phyloP scores from a whole-genome alignment of 2,888 invertebrate species.

The Amphipyra tragopoginis region DNA sequence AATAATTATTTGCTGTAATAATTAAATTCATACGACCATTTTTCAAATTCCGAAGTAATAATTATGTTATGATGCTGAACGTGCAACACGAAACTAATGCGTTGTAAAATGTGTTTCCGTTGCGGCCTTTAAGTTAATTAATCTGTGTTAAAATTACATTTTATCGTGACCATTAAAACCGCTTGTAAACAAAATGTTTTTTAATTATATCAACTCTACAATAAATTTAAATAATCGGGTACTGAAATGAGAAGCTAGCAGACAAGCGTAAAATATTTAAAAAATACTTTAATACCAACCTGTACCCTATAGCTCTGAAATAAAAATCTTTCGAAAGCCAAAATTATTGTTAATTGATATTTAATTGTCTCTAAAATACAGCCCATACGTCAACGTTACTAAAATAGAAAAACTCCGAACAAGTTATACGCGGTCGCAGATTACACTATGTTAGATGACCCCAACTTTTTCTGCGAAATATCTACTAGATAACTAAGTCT shows the following conservation, averaged over 20 bases:
- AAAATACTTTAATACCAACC: too few species aligned
- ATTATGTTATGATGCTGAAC: neutral
- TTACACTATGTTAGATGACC: constrained; percentile 19
- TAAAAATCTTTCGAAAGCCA: neutral
- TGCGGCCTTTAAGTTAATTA: constrained; percentile 13
- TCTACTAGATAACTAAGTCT: constrained; percentile 29
- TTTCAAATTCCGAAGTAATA: neutral
- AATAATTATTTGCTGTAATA: neutral
- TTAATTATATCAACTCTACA: constrained; percentile 9
- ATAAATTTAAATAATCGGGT: neutral
- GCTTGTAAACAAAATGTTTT: constrained; percentile 1
- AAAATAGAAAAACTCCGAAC: neutral
- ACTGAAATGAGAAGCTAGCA: too few species aligned
- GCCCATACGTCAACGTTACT: neutral
- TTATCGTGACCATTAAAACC: constrained; percentile 21
- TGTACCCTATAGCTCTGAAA: too few species aligned
- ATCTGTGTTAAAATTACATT: constrained; percentile 21
- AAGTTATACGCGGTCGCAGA: constrained; percentile 14
- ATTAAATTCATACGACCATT: neutral
- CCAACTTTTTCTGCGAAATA: constrained; percentile 23
- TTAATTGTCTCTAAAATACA: too few species aligned
- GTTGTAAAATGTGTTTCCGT: too few species aligned
- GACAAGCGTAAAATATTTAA: too few species aligned
- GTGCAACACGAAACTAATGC: neutral
- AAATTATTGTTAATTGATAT: too few species aligned